These are phyloP conservation scores for Tetanocera ferruginea DNA, from an alignment of 2,888 invertebrate genomes.

Conservation along the genomic window DNA sequence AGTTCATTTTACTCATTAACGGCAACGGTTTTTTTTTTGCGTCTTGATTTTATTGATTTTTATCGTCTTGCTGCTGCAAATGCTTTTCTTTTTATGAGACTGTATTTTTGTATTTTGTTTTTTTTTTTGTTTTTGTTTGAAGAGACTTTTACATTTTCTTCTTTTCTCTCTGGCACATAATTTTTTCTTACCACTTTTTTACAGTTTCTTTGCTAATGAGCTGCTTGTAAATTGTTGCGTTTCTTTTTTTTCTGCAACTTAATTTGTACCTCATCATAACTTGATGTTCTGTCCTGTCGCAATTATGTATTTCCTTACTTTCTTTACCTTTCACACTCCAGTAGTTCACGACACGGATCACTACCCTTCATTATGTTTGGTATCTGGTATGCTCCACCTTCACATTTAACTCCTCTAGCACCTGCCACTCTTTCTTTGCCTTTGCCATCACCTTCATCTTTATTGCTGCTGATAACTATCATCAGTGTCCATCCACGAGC, in stretches of 20 bases:
- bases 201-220: slow-evolving; percentile 30
- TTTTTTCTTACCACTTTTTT: background rate
- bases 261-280: slow-evolving; percentile 37
- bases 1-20: slow-evolving; percentile 48
- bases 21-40: slow-evolving; percentile 23
- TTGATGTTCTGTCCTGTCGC: slow-evolving; percentile 8
- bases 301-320: background rate
- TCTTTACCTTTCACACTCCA: slow-evolving; percentile 43
- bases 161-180: background rate
- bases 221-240: slow-evolving; percentile 11
- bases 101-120: slow-evolving; percentile 17
- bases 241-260: slow-evolving; percentile 15
- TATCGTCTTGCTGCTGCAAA: background rate
- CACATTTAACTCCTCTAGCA: background rate
- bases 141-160: background rate
- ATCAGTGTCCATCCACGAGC: slow-evolving; percentile 23
- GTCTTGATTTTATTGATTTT: slow-evolving; percentile 31
- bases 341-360: slow-evolving; percentile 46
- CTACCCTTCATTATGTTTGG: slow-evolving; percentile 37
- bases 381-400: background rate
- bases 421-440: background rate
- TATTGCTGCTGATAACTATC: slow-evolving; percentile 45
- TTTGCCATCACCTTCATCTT: slow-evolving; percentile 6
- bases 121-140: slow-evolving; percentile 19
- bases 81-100: background rate